phyloP scores from a whole-genome alignment of 2,888 invertebrate genomes.

The Dione juno region DNA sequence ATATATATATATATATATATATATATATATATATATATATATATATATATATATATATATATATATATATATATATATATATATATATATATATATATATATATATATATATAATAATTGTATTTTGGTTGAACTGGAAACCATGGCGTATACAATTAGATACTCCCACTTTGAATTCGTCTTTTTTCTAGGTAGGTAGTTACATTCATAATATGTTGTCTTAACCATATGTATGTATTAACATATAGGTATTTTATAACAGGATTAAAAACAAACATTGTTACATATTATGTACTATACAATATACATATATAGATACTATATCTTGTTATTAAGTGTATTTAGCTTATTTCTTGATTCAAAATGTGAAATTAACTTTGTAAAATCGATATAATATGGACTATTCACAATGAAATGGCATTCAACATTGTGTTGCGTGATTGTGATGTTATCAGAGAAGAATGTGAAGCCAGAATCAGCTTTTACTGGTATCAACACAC shows the following conservation, averaged over 20 bases:
- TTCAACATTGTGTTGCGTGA: constrained; percentile 52
- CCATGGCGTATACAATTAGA: neutral
- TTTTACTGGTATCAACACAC: constrained; percentile 54
- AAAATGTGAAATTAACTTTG: constrained; percentile 10
- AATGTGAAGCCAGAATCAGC: constrained; percentile 53
- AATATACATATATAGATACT: neutral
- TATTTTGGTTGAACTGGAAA: neutral
- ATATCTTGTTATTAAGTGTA: neutral
- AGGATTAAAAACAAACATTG: too few relatives aligned
- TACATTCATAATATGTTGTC: too few relatives aligned
- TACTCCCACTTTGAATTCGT: too few relatives aligned
- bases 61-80: too few relatives aligned
- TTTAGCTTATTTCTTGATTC: neutral
- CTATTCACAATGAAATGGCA: constrained; percentile 59
- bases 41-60: too few relatives aligned
- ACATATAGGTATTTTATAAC: too few relatives aligned
- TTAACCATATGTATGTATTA: too few relatives aligned
- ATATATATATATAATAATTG: neutral
- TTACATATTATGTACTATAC: neutral
- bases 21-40: too few relatives aligned
- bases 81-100: too few relatives aligned
- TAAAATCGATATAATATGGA: constrained; percentile 36
- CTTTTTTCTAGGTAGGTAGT: too few relatives aligned
- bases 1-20: too few relatives aligned
- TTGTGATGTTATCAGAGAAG: constrained; percentile 52